Evolutionary conservation across 2,797 vertebrate genomes (phyloP).

Genomic region (Avahi laniger): DNA sequence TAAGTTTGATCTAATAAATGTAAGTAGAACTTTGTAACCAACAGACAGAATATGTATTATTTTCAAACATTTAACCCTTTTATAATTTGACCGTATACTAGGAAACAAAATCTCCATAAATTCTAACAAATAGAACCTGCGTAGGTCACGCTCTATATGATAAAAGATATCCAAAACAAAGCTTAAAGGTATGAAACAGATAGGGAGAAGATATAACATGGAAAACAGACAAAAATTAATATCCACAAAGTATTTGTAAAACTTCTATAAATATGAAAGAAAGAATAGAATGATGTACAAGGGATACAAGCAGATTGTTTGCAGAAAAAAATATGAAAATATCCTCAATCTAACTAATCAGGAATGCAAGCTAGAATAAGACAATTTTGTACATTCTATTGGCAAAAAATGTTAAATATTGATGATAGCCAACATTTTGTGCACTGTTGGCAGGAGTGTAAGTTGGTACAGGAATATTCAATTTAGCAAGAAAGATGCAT

Average conservation of each 20-base stretch:
- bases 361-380: not conserved
- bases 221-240: constrained; percentile 21
- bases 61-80: constrained; percentile 26
- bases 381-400: not conserved
- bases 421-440: not conserved
- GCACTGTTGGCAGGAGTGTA: not conserved
- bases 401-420: constrained; percentile 10
- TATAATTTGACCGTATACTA: not conserved
- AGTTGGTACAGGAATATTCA: not conserved
- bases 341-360: not conserved
- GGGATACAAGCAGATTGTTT: not conserved
- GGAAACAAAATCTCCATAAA: constrained; percentile 39
- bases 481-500: not conserved
- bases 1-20: constrained; percentile 1
- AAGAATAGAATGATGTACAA: not conserved
- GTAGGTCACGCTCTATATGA: not conserved
- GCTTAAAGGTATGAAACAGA: constrained; percentile 3
- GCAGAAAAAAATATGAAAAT: not conserved
- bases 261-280: not conserved
- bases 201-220: not conserved
- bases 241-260: not conserved
- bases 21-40: constrained; percentile 36
- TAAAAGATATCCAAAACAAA: not conserved
- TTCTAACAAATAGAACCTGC: constrained; percentile 23
- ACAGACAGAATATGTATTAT: not conserved